Conservation (phyloP, 2,113 vertebrate species). For the Equus quagga region DNA sequence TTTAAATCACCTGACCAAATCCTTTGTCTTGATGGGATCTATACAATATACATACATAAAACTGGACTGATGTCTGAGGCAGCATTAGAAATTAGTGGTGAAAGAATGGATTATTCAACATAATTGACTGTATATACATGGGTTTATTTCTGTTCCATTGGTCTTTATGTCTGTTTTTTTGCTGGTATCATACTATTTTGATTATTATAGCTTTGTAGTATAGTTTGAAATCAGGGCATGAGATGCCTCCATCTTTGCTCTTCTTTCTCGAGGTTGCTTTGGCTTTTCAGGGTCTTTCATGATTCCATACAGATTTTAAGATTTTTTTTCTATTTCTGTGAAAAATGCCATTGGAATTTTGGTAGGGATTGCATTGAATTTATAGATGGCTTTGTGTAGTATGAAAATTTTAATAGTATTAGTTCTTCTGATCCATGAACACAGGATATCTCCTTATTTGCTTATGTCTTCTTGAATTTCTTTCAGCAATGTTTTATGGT, state of each 20-base stretch:
- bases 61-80: background rate
- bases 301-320: background rate
- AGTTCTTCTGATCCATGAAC: background rate
- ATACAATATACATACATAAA: background rate
- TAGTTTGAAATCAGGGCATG: background rate
- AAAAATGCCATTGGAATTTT: background rate
- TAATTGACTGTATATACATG: background rate
- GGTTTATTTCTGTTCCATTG: background rate
- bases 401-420: background rate
- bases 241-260: background rate
- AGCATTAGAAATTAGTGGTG: background rate
- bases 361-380: background rate
- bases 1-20: constrained; percentile 1
- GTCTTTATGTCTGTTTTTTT: background rate
- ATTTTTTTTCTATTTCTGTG: background rate
- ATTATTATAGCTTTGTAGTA: background rate
- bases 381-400: background rate
- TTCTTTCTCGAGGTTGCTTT: background rate
- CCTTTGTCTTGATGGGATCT: background rate
- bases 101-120: background rate
- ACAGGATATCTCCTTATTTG: background rate
- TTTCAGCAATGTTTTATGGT: background rate
- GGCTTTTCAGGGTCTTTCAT: background rate
- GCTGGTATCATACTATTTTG: background rate
- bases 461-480: background rate